Conservation (phyloP, 2,888 invertebrate species). For the Melikaiella ostensackeni region DNA sequence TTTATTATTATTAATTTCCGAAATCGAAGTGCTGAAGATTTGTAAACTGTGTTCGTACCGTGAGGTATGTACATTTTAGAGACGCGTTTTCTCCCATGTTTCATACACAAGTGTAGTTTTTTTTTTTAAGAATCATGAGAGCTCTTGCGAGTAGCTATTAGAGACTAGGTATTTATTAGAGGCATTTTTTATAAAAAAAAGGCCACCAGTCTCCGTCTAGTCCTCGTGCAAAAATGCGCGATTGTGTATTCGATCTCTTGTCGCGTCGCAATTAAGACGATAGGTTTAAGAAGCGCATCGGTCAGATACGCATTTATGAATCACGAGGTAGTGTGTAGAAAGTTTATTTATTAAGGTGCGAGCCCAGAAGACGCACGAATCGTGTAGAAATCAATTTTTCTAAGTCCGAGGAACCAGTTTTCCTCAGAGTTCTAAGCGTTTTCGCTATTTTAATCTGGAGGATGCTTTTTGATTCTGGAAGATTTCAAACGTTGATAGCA, state of each 20-base stretch:
- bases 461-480: neutral
- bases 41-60: conserved; percentile 22
- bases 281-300: conserved; percentile 32
- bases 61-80: neutral
- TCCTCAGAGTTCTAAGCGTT: conserved; percentile 5
- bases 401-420: conserved; percentile 51
- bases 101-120: conserved; percentile 27
- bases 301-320: conserved; percentile 41
- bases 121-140: conserved; percentile 10
- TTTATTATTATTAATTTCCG: conserved; percentile 32
- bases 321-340: conserved; percentile 47
- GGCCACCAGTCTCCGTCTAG: conserved; percentile 54
- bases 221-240: conserved; percentile 57
- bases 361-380: conserved; percentile 25
- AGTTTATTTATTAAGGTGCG: conserved; percentile 35
- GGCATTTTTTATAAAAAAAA: conserved; percentile 15
- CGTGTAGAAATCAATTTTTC: conserved; percentile 44
- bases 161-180: conserved; percentile 25
- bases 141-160: conserved; percentile 11
- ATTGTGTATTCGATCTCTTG: conserved; percentile 35
- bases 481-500: neutral
- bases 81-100: conserved; percentile 10
- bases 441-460: neutral
- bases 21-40: conserved; percentile 21
- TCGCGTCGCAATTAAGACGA: conserved; percentile 35